Conservation (phyloP, 2,888 invertebrate species). For the Miltochrista miniata region DNA sequence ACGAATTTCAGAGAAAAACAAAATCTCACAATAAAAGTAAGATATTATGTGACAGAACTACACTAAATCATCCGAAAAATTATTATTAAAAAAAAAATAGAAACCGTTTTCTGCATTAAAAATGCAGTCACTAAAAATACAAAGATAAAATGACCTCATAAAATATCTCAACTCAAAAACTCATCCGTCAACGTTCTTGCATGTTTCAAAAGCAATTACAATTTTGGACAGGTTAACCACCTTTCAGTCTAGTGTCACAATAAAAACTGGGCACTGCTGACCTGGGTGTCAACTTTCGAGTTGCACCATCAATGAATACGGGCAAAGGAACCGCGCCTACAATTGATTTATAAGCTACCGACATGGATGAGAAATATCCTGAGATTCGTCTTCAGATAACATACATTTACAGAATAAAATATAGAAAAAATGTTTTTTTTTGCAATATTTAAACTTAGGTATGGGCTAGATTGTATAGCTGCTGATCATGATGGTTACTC, state of each 20-base stretch:
- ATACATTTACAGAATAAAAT: too few species aligned
- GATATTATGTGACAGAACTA: too few species aligned
- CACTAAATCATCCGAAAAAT: too few species aligned
- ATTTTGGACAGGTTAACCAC: conserved; percentile 35
- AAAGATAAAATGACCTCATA: neutral
- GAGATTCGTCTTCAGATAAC: conserved; percentile 48
- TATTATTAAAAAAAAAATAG: too few species aligned
- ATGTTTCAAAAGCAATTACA: conserved; percentile 30
- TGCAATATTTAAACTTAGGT: too few species aligned
- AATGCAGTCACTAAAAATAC: neutral
- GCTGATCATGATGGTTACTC: too few species aligned
- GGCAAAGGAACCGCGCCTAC: conserved; percentile 69
- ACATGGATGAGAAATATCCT: conserved; percentile 29
- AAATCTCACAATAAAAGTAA: too few species aligned
- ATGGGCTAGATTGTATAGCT: too few species aligned
- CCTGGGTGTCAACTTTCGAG: conserved; percentile 55
- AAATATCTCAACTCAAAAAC: conserved; percentile 1
- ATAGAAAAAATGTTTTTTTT: too few species aligned
- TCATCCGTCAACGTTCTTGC: conserved; percentile 1
- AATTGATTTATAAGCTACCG: conserved; percentile 71
- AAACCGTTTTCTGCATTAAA: neutral
- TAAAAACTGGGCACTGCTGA: conserved; percentile 31
- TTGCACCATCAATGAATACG: conserved; percentile 59
- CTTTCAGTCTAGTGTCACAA: conserved; percentile 24
- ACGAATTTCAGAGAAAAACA: too few species aligned